Base-by-base conservation (phyloP, 2,113 vertebrate genomes). In the Plectropomus leopardus region DNA sequence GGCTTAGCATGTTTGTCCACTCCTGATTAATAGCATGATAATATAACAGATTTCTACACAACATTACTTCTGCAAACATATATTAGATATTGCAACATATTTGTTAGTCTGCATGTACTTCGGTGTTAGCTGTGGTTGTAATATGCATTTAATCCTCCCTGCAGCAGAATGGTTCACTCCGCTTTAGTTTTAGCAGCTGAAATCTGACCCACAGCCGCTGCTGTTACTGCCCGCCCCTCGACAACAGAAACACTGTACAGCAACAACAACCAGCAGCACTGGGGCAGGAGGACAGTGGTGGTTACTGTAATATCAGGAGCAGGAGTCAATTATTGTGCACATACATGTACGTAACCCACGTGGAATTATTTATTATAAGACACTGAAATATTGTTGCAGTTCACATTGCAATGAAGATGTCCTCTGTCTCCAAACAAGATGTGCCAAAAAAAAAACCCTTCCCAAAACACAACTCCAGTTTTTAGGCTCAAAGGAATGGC, bases 201-300 rank as follows among this genome's bases (percentile, higher is more conserved):
- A 92, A 92, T 80, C 65, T 80, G 89, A 92, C 69, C 86, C 75
- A 58, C 71, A 82, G 83, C 82, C 78, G 84, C 83, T 70, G 59
- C 73, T 30, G 36, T 54, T 45, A 16, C 32, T 59, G 30, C 51
- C 36, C 53, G 40, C 64, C 57, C 72, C 68, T 59, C 23, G 45
- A 74, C 67, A 73, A 84, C 82, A 40, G 53, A 58, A 54, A 67
- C 57, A 45, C 48, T 11, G 30, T 24, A 15, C 58, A 42, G 53
- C 57, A 79, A 66, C 66, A 70, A 64, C 78, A 80, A 53, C 26
- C 36, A 76, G 28, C 80, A 81, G 51, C 30, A 30, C 45, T n/a
- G 73, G 32, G 61, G 34, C 51, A 66, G 3, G 34, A 32, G 42
- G 16, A 24, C 57, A 21, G 75, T 17, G 34, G 24, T 16, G 1